Percentiles rank a stretch among this genome's conserved stretches.
phyloP scores from a whole-genome alignment of 2,888 invertebrate genomes.

The Apomyelois bistriatella region DNA sequence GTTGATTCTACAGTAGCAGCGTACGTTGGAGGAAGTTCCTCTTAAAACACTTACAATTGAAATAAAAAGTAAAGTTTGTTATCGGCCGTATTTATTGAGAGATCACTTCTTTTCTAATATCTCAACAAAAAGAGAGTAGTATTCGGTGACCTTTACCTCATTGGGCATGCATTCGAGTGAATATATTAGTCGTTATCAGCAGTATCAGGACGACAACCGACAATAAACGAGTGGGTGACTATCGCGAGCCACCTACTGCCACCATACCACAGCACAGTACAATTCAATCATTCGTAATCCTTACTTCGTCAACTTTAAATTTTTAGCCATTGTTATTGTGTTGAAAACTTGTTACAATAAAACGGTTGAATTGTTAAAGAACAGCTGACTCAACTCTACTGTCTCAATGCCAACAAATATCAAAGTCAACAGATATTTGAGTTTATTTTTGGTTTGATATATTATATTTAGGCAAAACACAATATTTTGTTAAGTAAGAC shows the following conservation, averaged over 20 bases:
- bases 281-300: conserved; percentile 9
- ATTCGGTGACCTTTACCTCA: conserved; percentile 46
- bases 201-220: conserved; percentile 51
- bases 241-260: conserved; percentile 45
- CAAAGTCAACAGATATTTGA: background rate
- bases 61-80: too few relatives aligned
- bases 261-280: conserved; percentile 20
- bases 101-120: too few relatives aligned
- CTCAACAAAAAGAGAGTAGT: conserved; percentile 21
- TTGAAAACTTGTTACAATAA: background rate
- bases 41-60: too few relatives aligned
- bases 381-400: background rate
- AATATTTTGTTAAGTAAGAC: too few relatives aligned
- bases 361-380: background rate
- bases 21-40: too few relatives aligned
- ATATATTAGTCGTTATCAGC: conserved; percentile 71
- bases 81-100: too few relatives aligned
- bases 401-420: too few relatives aligned
- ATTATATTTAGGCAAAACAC: background rate
- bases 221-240: conserved; percentile 66
- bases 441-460: background rate
- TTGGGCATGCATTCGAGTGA: conserved; percentile 65
- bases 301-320: conserved; percentile 11
- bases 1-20: too few relatives aligned
- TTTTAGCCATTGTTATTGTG: background rate